phyloP scores from a whole-genome alignment of 2,113 vertebrate genomes.

The Mionectes macconnelli region DNA sequence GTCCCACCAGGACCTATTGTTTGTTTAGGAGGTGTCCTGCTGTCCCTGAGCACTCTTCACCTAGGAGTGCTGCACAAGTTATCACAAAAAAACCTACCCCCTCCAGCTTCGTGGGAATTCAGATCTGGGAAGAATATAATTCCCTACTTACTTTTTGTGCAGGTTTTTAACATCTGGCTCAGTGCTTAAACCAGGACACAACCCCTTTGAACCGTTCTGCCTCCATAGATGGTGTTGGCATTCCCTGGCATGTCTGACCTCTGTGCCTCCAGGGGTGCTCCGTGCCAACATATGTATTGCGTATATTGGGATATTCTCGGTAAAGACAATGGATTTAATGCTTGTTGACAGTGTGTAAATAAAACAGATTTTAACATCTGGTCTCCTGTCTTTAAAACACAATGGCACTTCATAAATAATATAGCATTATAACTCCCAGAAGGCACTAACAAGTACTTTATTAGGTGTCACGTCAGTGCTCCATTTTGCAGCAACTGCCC shows the following conservation, averaged over 20 bases:
- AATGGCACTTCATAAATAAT: slow-evolving; percentile 40
- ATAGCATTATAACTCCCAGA: neutral
- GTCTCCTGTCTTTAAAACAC: slow-evolving; percentile 12
- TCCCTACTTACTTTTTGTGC: neutral
- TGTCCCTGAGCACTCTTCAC: neutral
- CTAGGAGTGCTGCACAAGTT: neutral
- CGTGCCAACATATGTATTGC: neutral
- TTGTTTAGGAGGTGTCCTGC: neutral
- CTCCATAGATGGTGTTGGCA: slow-evolving; percentile 4
- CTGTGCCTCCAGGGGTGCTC: neutral
- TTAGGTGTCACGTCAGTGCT: slow-evolving; percentile 51
- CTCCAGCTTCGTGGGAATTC: neutral
- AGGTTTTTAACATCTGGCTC: neutral
- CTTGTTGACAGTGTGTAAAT: neutral
- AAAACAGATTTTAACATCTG: slow-evolving; percentile 30
- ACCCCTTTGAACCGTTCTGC: neutral
- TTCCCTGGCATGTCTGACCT: neutral
- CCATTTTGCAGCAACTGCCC: slow-evolving; percentile 27
- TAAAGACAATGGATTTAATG: slow-evolving; percentile 36
- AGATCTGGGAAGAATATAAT: neutral
- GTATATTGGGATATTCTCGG: neutral
- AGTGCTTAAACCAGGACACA: neutral
- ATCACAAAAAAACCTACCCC: neutral
- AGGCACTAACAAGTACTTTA: slow-evolving; percentile 46
- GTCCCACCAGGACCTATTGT: fast-evolving